Conservation (phyloP, 2,888 invertebrate genomes). For the Drosophila subquinaria region DNA sequence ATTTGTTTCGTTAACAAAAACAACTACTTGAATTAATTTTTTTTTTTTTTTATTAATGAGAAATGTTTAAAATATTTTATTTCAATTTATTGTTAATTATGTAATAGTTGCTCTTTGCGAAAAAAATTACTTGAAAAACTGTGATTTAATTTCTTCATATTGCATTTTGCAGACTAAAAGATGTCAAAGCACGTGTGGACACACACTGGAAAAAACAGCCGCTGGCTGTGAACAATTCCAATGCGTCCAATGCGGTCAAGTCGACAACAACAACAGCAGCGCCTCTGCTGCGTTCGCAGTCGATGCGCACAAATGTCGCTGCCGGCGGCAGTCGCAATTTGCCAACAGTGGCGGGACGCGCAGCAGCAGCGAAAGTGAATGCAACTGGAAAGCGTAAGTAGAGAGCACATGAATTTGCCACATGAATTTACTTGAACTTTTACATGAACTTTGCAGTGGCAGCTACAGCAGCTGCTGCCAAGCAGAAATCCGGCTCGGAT, state of each 20-base stretch:
- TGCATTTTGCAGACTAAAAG: conserved; percentile 63
- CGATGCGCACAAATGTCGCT: conserved; percentile 64
- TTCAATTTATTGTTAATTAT: too few species aligned
- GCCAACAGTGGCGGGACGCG: conserved; percentile 21
- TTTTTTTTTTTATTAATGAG: too few species aligned
- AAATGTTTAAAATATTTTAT: too few species aligned
- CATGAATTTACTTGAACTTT: too few species aligned
- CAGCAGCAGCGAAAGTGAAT: conserved; percentile 64
- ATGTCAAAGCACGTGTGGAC: conserved; percentile 84
- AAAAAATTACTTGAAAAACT: too few species aligned
- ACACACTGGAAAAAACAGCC: conserved; percentile 83
- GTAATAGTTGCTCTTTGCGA: too few species aligned
- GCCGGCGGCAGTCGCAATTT: conserved; percentile 17
- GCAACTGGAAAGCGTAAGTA: conserved; percentile 43
- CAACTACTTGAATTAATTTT: too few species aligned
- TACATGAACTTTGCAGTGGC: background rate
- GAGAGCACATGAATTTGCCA: too few species aligned
- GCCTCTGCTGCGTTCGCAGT: conserved; percentile 76
- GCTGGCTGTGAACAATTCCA: conserved; percentile 41
- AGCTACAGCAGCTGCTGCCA: conserved; percentile 20
- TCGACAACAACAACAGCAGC: conserved; percentile 8
- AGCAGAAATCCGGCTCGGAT: conserved; percentile 43
- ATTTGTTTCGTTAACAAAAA: too few species aligned
- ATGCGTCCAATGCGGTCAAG: conserved; percentile 30
- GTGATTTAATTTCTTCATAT: background rate